A percentile compares a stretch with the other conserved stretches of the same genome.
Conservation (phyloP, 2,797 vertebrate genomes). For the Poecilia velifera region DNA sequence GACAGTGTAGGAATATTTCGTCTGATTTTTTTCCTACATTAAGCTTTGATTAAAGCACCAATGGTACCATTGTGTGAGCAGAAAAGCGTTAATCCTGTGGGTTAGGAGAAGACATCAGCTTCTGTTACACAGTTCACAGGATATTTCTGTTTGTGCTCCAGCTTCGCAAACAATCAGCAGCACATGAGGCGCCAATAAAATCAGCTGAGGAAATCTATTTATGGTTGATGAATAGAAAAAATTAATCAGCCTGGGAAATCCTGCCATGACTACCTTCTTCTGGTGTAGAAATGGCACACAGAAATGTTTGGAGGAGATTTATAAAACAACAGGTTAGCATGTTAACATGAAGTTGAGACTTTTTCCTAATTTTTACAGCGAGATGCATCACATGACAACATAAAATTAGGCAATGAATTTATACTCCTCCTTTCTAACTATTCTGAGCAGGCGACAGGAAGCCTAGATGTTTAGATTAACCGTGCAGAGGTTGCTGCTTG, state of each 20-base stretch:
- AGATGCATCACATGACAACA: neutral
- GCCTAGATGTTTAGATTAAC: conserved; percentile 75
- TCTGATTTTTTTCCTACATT: conserved; percentile 4
- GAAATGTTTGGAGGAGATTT: conserved; percentile 2
- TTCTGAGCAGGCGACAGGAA: conserved; percentile 68
- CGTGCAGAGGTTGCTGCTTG: conserved; percentile 67
- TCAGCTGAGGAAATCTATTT: conserved; percentile 59
- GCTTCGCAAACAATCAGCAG: conserved; percentile 38
- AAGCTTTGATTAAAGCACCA: conserved; percentile 2
- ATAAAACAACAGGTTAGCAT: conserved; percentile 13
- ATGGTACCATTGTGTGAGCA: neutral
- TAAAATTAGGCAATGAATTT: conserved; percentile 7
- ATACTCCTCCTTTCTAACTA: neutral
- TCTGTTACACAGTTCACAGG: conserved; percentile 21
- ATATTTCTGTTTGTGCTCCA: conserved; percentile 36
- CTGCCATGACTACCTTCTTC: conserved; percentile 37
- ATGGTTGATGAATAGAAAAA: conserved; percentile 44
- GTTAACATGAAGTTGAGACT: conserved; percentile 39
- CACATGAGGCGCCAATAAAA: conserved; percentile 48
- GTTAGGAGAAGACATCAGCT: conserved; percentile 1
- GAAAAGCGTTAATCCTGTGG: neutral
- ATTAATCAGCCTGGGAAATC: conserved; percentile 62
- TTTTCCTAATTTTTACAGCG: neutral
- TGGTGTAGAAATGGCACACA: conserved; percentile 30
- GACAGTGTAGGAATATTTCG: conserved; percentile 34